Conservation (phyloP, 1,140 invertebrate genomes). For the Acarapis woodi region DNA sequence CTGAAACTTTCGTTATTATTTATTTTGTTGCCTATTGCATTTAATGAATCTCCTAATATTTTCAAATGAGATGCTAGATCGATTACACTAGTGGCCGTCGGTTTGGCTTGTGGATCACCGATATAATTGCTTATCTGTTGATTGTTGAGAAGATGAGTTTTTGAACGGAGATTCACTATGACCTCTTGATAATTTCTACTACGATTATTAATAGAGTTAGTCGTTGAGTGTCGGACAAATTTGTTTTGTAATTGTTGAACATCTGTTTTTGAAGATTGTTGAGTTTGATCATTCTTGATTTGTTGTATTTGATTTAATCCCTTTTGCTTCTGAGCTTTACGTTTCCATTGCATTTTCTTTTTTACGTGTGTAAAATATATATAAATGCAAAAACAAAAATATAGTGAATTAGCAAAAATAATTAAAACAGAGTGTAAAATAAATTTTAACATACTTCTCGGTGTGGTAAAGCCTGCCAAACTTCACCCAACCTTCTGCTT, state of each 20-base stretch:
- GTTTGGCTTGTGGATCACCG: slow-evolving; percentile 21
- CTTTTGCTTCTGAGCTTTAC: slow-evolving; percentile 34
- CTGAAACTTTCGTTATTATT: slow-evolving; percentile 80
- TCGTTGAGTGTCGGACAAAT: too few species aligned
- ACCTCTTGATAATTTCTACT: slow-evolving; percentile 16
- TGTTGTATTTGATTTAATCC: not conserved
- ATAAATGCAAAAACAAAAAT: slow-evolving; percentile 11
- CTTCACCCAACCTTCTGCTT: slow-evolving; percentile 18
- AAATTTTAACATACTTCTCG: too few species aligned
- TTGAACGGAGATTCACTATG: slow-evolving; percentile 1
- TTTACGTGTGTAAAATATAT: too few species aligned
- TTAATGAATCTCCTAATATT: slow-evolving; percentile 65
- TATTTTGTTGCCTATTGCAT: slow-evolving; percentile 63
- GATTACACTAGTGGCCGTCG: slow-evolving; percentile 44
- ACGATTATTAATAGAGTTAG: too few species aligned
- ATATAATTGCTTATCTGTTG: too few species aligned
- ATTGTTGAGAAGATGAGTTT: too few species aligned
- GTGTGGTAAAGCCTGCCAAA: slow-evolving; percentile 19
- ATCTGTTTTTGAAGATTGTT: not conserved
- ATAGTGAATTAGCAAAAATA: not conserved
- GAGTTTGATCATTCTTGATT: not conserved
- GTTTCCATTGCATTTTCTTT: slow-evolving; percentile 27
- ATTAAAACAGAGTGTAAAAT: slow-evolving; percentile 1
- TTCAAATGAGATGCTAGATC: slow-evolving; percentile 77
- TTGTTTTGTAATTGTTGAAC: too few species aligned